Conservation (phyloP, 1,140 invertebrate genomes). For the Samia ricini region DNA sequence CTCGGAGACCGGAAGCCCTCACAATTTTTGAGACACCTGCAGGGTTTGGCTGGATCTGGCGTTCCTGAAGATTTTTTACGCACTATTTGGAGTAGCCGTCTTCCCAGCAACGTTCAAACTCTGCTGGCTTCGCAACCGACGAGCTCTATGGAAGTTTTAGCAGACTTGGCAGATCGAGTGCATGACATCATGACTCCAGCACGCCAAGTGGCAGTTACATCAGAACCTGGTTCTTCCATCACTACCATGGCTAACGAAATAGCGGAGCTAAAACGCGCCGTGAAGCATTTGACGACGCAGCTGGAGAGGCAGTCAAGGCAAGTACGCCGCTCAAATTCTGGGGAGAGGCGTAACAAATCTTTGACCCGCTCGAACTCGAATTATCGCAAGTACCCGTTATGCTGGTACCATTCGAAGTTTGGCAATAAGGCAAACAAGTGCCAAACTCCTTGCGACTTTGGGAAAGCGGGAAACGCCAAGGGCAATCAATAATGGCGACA, state of each 20-base stretch:
- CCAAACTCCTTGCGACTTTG: too few relatives aligned
- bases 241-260: too few relatives aligned
- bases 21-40: constrained; percentile 24
- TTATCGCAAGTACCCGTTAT: too few relatives aligned
- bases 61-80: constrained; percentile 20
- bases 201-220: neutral
- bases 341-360: too few relatives aligned
- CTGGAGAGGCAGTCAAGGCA: too few relatives aligned
- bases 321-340: too few relatives aligned
- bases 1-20: constrained; percentile 22
- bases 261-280: too few relatives aligned
- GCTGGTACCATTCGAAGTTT: too few relatives aligned
- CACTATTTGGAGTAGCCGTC: constrained; percentile 11
- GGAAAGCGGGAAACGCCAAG: too few relatives aligned
- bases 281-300: too few relatives aligned
- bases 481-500: constrained; percentile 14
- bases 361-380: too few relatives aligned
- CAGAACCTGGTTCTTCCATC: neutral
- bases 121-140: constrained; percentile 18
- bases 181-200: constrained; percentile 9
- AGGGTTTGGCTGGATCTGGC: constrained; percentile 17
- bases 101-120: constrained; percentile 19
- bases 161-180: constrained; percentile 21
- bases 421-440: too few relatives aligned
- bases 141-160: constrained; percentile 13